phyloP scores from a whole-genome alignment of 2,113 vertebrate genomes.

The Ursus arctos region DNA sequence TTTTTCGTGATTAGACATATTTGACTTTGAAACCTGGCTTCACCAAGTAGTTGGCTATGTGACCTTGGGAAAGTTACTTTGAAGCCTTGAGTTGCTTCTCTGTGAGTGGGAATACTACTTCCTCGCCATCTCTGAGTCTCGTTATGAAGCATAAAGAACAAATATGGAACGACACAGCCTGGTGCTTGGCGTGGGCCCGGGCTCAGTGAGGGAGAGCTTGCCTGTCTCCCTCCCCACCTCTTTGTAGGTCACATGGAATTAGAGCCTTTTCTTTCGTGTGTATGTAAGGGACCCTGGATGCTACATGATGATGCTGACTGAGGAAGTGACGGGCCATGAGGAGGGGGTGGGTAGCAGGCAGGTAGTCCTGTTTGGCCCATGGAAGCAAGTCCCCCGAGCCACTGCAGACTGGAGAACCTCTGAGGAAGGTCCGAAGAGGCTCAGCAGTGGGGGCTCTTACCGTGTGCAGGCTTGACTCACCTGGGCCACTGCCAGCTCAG shows the following conservation, averaged over 20 bases:
- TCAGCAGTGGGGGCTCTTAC: no score
- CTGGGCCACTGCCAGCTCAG: rapidly evolving
- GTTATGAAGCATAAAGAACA: not conserved
- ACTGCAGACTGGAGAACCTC: not conserved
- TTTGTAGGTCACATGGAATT: not conserved
- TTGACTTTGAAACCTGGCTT: not conserved
- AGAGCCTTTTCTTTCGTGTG: not conserved
- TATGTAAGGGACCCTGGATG: not conserved
- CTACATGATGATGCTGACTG: not conserved
- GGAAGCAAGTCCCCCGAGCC: not conserved
- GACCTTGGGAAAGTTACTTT: not conserved
- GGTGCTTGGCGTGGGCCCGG: not conserved
- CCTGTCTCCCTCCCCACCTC: not conserved
- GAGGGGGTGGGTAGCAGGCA: not conserved
- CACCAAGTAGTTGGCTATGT: not conserved
- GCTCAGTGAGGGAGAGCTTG: not conserved
- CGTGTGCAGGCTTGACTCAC: not conserved
- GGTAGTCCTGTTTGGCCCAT: not conserved
- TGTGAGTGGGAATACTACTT: not conserved
- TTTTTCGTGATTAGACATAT: not conserved
- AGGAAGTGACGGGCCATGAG: not conserved
- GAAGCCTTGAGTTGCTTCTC: not conserved
- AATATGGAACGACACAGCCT: not conserved
- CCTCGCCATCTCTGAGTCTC: not conserved
- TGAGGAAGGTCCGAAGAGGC: not conserved